Conservation (phyloP, 2,888 invertebrate species). For the Trichogramma dendrolimi region DNA sequence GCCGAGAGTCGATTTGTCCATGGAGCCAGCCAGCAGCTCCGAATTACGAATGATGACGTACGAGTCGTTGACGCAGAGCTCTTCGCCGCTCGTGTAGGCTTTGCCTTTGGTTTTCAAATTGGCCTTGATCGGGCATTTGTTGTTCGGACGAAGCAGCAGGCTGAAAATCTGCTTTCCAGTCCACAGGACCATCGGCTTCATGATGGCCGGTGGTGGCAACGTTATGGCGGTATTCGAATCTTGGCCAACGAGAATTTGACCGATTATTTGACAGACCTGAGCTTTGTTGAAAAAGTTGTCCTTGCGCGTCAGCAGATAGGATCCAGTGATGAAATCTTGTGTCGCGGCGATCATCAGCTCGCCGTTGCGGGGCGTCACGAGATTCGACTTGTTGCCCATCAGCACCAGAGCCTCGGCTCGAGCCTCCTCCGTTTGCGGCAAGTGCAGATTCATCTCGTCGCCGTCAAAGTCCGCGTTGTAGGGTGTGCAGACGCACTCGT, state of each 20-base stretch:
- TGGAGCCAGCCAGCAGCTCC: slow-evolving; percentile 83
- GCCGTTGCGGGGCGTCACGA: slow-evolving; percentile 96
- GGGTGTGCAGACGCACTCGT: slow-evolving; percentile 97
- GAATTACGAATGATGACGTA: slow-evolving; percentile 93
- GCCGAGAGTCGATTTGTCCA: slow-evolving; percentile 94
- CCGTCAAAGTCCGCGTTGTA: slow-evolving; percentile 99
- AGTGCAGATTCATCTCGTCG: slow-evolving; percentile 98
- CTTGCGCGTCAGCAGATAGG: slow-evolving; percentile 89
- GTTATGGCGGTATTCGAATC: slow-evolving; percentile 71
- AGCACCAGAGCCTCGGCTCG: slow-evolving; percentile 92
- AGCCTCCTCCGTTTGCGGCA: slow-evolving; percentile 98
- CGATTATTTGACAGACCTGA: slow-evolving; percentile 77
- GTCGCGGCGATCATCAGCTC: slow-evolving; percentile 97
- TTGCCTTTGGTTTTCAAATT: slow-evolving; percentile 90
- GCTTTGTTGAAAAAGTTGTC: slow-evolving; percentile 83
- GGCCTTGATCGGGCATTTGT: slow-evolving; percentile 70
- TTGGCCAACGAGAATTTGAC: slow-evolving; percentile 73
- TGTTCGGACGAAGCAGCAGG: slow-evolving; percentile 83
- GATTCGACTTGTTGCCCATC: slow-evolving; percentile 96
- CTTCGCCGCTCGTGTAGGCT: slow-evolving; percentile 77
- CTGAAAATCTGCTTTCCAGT: slow-evolving; percentile 95
- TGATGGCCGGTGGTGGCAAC: slow-evolving; percentile 85
- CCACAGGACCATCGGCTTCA: slow-evolving; percentile 87
- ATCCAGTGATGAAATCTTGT: slow-evolving; percentile 97
- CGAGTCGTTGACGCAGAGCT: slow-evolving; percentile 88